Conservation (phyloP, 2,113 vertebrate species). For the Elephantulus edwardii region DNA sequence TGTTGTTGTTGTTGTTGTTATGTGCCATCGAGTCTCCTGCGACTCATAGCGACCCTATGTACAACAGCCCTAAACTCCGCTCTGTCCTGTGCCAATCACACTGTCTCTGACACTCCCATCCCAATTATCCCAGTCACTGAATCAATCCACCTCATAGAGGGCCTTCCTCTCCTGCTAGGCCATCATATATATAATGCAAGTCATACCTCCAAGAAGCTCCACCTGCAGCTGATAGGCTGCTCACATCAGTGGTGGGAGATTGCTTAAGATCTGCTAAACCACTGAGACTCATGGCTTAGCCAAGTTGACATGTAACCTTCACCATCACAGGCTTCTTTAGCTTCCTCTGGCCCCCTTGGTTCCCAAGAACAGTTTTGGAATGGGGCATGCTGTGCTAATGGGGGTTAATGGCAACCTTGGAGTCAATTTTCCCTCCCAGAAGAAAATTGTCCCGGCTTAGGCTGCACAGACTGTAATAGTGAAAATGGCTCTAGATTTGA, state of each 20-base stretch:
- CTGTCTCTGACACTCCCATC: too few species aligned
- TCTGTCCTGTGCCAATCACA: too few species aligned
- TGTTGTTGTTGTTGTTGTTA: too few species aligned
- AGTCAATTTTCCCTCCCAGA: slow-evolving; percentile 79
- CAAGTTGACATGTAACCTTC: background rate
- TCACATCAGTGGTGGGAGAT: background rate
- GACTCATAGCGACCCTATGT: too few species aligned
- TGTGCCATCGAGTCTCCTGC: too few species aligned
- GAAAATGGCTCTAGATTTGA: slow-evolving; percentile 85
- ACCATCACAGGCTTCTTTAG: background rate
- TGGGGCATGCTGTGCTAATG: slow-evolving; percentile 74
- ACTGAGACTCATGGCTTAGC: background rate
- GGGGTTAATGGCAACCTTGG: slow-evolving; percentile 77
- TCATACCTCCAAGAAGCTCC: background rate
- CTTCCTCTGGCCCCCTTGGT: slow-evolving; percentile 42
- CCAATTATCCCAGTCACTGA: too few species aligned
- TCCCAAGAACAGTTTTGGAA: slow-evolving; percentile 60
- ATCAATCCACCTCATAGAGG: too few species aligned
- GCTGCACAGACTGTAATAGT: slow-evolving; percentile 81
- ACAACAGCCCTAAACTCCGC: too few species aligned
- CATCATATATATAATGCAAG: background rate
- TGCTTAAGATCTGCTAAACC: background rate
- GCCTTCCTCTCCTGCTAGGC: too few species aligned
- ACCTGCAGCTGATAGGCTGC: background rate
- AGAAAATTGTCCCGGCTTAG: slow-evolving; percentile 79